A percentile compares a stretch with the other conserved stretches of the same genome.
Conservation (phyloP, 2,113 vertebrate species). For the Castor canadensis region DNA sequence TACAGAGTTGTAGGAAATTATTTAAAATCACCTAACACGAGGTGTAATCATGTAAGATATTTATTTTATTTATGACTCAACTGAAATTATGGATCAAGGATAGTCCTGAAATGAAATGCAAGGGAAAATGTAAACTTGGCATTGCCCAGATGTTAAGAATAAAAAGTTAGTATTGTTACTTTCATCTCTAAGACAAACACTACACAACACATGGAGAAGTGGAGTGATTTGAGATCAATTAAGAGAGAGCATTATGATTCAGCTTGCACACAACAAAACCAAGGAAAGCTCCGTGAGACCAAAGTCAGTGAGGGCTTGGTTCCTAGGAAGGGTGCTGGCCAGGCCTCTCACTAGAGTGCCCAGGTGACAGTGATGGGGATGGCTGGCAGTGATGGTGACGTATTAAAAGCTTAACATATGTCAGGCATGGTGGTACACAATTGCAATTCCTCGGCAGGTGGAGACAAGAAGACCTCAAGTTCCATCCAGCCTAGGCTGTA, state of each 20-base stretch:
- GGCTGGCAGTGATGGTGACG: too few relatives aligned
- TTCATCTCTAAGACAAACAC: not conserved
- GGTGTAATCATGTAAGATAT: not conserved
- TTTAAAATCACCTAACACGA: not conserved
- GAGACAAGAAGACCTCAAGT: too few relatives aligned
- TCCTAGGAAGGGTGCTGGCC: not conserved
- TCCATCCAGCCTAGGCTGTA: too few relatives aligned
- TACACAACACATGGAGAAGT: not conserved
- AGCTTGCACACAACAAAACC: not conserved
- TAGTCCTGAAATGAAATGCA: not conserved
- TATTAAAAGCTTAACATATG: too few relatives aligned
- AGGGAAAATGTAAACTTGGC: not conserved
- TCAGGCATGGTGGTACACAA: too few relatives aligned
- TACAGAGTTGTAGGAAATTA: not conserved
- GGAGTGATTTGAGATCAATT: not conserved
- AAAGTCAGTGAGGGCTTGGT: not conserved
- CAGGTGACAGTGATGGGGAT: not conserved
- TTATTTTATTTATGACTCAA: not conserved
- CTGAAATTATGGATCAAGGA: not conserved
- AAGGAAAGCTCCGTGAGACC: accelerated
- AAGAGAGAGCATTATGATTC: not conserved
- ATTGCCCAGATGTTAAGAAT: not conserved
- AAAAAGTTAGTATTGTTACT: not conserved
- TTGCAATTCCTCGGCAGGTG: too few relatives aligned
- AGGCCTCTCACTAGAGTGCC: not conserved